Base-by-base conservation (phyloP, 2,113 vertebrate species). In the Pedionomus torquatus region DNA sequence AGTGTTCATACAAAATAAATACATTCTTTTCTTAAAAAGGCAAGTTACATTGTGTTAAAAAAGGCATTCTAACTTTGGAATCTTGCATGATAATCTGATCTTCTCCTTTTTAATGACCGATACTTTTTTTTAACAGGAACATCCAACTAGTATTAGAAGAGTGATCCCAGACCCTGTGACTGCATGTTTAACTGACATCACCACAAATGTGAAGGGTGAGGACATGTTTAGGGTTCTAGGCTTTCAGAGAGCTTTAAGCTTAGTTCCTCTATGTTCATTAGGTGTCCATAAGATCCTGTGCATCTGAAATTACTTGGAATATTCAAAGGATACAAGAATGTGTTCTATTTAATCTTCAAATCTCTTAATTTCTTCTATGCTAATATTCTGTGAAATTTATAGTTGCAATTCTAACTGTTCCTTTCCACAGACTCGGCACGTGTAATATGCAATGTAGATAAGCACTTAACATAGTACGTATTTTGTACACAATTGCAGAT, bases 401-500 rank as follows among this genome's bases (percentile, higher is more conserved):
- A 94, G 49, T 49, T 94, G 57, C 10, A 55, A 4, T 79, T 94
- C 85, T 90, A 96, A 93, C 61, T 44, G 37, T 94, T 95, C 66
- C 35, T 72, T 86, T 87, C 71, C 31, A 52, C 72, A 64, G 80
- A 51, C 28, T 51, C 65, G 43, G 81, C 77, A 91, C 69, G 5
- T 95, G 44, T 89, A 55, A 93, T 95, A 96, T 95, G 83, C 65
- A 91, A 79, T 89, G 85, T 85, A 71, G 75, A 83, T 96, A 94
- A 28, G 83, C 90, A 89, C 54, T 92, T 88, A 94, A 64, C 58
- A 65, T 63, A 48, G 54, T 30, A 96, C 72, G 17, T 70, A 68
- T 65, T 97, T 96, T 93, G 92, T 97, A 96, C 65, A 72, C 68
- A 87, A 46, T 17, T 94, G 83, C 93, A 95, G 89, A 91, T 94